A percentile compares a stretch with the other conserved stretches of the same genome.
Evolutionary conservation across 2,797 vertebrate genomes (phyloP).

Genomic region (Distichodus sexfasciatus): DNA sequence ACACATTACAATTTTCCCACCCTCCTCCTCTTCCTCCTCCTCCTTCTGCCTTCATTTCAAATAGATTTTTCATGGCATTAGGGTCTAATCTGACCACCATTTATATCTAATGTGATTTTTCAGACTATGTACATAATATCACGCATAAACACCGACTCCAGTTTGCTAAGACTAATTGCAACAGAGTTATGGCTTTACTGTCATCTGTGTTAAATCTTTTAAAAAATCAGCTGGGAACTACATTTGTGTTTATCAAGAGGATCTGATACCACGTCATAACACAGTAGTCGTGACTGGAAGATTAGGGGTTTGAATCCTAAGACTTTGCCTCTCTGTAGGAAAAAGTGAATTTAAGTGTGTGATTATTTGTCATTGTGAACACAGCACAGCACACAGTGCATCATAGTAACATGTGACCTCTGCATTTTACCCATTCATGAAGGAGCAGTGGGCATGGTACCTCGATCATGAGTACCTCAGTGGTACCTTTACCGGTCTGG

Average conservation of each 20-base stretch:
- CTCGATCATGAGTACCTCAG: no score
- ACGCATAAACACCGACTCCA: background rate
- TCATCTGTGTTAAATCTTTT: background rate
- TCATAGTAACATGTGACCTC: no score
- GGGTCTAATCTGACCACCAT: conserved; percentile 10
- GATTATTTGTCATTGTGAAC: no score
- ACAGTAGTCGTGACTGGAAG: no score
- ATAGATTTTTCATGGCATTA: conserved; percentile 18
- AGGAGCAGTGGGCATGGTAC: no score
- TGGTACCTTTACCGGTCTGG: no score
- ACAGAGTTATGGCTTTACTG: conserved; percentile 1
- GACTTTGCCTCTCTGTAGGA: no score
- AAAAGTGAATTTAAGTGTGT: no score
- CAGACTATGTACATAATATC: conserved; percentile 20
- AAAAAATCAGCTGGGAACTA: no score
- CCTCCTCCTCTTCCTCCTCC: background rate
- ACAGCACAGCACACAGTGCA: no score
- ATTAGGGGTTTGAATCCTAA: no score
- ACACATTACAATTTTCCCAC: conserved; percentile 10
- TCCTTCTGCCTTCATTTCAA: conserved; percentile 8
- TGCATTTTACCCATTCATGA: no score
- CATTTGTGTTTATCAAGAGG: background rate
- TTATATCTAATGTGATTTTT: background rate
- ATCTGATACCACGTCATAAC: background rate
- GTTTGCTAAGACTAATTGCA: background rate